Percentiles rank a stretch among this genome's conserved stretches.
These are phyloP conservation scores for Odontophorus gujanensis DNA, from an alignment of 2,113 vertebrate genomes.

Conservation along the genomic window DNA sequence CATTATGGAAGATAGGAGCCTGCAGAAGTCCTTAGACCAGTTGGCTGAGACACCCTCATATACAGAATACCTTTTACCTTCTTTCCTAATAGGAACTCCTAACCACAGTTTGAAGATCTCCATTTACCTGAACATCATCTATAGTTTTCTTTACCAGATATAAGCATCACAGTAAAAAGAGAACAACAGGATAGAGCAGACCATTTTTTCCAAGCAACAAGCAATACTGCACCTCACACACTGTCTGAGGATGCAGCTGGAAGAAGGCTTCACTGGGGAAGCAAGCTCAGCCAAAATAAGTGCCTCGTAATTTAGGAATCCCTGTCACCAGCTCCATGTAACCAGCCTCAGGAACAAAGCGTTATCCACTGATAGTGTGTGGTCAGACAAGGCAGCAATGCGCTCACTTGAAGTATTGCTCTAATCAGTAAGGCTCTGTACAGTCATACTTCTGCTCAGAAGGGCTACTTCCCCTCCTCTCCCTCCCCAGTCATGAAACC, in stretches of 20 bases:
- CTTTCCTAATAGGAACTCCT: not conserved
- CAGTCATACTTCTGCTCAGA: not conserved
- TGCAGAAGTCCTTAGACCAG: not conserved
- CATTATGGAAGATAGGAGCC: not conserved
- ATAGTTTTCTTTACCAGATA: not conserved
- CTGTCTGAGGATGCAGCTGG: not conserved
- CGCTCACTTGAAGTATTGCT: not conserved
- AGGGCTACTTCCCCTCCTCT: not conserved
- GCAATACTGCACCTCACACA: not conserved
- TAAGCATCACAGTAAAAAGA: not conserved
- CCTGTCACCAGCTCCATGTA: not conserved
- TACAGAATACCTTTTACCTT: not conserved
- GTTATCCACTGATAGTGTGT: not conserved
- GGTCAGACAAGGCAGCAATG: not conserved
- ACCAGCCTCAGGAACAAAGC: not conserved
- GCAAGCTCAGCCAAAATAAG: not conserved
- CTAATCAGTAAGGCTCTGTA: not conserved
- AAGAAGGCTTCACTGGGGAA: not conserved
- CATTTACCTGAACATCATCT: not conserved
- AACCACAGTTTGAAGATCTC: not conserved
- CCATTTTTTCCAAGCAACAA: not conserved
- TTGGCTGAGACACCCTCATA: not conserved
- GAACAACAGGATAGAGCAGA: not conserved
- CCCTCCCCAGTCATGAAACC: not conserved
- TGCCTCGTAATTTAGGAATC: not conserved